Evolutionary conservation across 2,797 vertebrate species (phyloP).

Genomic region (Alcedo atthis): DNA sequence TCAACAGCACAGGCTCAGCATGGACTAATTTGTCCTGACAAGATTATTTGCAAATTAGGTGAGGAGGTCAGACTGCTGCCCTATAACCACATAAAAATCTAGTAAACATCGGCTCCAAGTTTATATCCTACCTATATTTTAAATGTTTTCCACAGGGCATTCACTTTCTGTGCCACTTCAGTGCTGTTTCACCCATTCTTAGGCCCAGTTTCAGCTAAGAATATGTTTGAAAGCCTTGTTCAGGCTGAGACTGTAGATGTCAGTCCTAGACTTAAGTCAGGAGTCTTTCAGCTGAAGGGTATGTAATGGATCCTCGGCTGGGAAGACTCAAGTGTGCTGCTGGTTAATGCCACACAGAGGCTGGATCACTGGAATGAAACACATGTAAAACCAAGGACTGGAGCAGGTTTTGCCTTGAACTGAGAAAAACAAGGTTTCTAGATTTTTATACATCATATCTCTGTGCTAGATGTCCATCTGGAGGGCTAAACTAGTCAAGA

Average conservation of each 20-base stretch:
- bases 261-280: neutral
- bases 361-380: neutral
- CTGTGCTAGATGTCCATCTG: neutral
- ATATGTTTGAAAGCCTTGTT: neutral
- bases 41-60: slow-evolving; percentile 65
- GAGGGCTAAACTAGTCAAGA: slow-evolving; percentile 1
- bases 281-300: neutral
- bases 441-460: neutral
- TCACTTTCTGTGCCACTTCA: neutral
- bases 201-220: neutral
- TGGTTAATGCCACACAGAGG: neutral
- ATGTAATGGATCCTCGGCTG: neutral
- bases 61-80: slow-evolving; percentile 56
- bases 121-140: neutral
- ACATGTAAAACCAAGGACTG: neutral
- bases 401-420: neutral
- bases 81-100: slow-evolving; percentile 5
- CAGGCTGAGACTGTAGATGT: neutral
- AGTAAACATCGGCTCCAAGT: neutral
- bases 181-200: neutral
- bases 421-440: neutral
- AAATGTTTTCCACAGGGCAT: neutral
- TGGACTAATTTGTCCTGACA: slow-evolving; percentile 56
- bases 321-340: neutral
- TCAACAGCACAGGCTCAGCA: slow-evolving; percentile 26